Percentiles rank a stretch among this genome's conserved stretches.
Evolutionary conservation across 2,888 invertebrate genomes (phyloP).

Genomic region (Melanotus villosus): DNA sequence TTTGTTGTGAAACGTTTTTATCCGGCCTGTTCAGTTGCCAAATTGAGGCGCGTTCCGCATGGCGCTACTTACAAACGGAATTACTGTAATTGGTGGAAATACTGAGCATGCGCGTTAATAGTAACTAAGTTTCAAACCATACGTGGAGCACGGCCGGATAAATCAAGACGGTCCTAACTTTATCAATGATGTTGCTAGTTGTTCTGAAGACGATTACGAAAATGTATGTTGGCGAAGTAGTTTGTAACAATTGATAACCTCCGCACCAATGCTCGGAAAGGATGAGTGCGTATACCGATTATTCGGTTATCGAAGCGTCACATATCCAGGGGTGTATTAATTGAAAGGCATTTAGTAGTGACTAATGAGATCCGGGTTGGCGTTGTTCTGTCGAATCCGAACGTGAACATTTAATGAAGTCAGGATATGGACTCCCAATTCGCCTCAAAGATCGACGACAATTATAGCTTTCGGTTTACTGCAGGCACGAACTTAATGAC

Average conservation of each 20-base stretch:
- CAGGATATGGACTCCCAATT: constrained; percentile 50
- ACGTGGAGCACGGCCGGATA: too few relatives aligned
- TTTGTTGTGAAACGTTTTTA: too few relatives aligned
- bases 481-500: constrained; percentile 25
- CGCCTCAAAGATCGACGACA: constrained; percentile 56
- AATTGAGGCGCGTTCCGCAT: too few relatives aligned
- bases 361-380: constrained; percentile 61
- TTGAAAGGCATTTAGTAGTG: constrained; percentile 61
- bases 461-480: constrained; percentile 51
- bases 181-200: too few relatives aligned
- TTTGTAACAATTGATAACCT: constrained; percentile 1
- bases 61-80: too few relatives aligned
- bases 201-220: too few relatives aligned
- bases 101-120: too few relatives aligned
- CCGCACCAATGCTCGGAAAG: not conserved
- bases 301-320: constrained; percentile 48
- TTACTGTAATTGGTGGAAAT: too few relatives aligned
- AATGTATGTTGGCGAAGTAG: not conserved
- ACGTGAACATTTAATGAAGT: constrained; percentile 65
- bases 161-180: too few relatives aligned
- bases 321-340: constrained; percentile 55
- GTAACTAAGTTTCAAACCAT: too few relatives aligned
- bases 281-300: constrained; percentile 35
- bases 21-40: too few relatives aligned
- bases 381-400: constrained; percentile 59